Percentiles rank a stretch among this genome's conserved stretches.
Evolutionary conservation across 2,797 vertebrate genomes (phyloP).

Genomic region (Gymnopithys bicolor): DNA sequence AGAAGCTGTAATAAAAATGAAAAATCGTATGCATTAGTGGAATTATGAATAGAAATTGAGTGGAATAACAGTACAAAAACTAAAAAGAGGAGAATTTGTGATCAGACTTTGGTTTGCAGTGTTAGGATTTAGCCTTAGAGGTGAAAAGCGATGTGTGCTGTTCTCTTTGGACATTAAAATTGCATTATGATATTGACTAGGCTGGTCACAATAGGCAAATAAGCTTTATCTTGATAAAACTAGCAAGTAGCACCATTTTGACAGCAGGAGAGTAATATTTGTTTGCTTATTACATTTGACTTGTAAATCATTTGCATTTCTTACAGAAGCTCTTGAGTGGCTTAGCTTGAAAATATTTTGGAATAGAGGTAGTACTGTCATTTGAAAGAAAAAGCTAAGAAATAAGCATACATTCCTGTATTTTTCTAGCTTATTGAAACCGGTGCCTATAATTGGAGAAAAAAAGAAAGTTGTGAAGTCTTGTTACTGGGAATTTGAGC

Average conservation of each 20-base stretch:
- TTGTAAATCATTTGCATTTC: not conserved
- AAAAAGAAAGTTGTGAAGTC: not conserved
- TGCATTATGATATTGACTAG: not conserved
- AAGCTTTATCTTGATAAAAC: not conserved
- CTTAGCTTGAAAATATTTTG: not conserved
- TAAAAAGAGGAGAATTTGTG: not conserved
- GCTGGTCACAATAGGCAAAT: not conserved
- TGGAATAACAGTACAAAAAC: not conserved
- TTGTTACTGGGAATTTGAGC: not conserved
- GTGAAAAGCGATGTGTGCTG: not conserved
- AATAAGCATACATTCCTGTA: not conserved
- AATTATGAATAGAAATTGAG: not conserved
- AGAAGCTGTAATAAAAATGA: constrained; percentile 20
- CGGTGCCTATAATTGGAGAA: not conserved
- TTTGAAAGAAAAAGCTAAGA: not conserved
- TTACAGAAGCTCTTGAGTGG: not conserved
- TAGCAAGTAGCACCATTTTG: not conserved
- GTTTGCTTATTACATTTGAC: not conserved
- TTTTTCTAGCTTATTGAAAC: not conserved
- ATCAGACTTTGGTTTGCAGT: not conserved
- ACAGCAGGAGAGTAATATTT: not conserved
- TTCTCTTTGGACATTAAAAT: constrained; percentile 8
- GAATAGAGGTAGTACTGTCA: not conserved
- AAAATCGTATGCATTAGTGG: not conserved
- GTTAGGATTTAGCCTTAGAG: not conserved